phyloP scores from a whole-genome alignment of 2,888 invertebrate genomes.

The Conomelus anceps region DNA sequence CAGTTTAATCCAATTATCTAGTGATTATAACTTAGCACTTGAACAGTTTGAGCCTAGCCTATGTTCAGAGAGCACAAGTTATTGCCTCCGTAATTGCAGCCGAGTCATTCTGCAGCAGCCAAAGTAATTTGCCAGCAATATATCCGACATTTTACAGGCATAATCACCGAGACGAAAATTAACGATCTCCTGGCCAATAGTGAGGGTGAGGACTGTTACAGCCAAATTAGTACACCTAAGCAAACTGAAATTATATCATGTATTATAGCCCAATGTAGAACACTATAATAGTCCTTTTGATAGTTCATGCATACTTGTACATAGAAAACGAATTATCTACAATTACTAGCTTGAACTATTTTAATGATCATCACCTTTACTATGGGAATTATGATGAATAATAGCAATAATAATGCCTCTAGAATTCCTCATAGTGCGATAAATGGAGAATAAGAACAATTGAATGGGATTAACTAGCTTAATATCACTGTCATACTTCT shows the following conservation, averaged over 20 bases:
- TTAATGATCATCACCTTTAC: not conserved
- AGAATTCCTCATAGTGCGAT: too few species aligned
- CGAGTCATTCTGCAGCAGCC: not conserved
- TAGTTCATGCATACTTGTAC: not conserved
- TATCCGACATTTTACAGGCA: not conserved
- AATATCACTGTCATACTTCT: too few species aligned
- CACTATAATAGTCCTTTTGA: not conserved
- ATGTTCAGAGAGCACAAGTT: not conserved
- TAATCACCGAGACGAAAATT: not conserved
- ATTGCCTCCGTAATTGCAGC: not conserved
- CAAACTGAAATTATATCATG: not conserved
- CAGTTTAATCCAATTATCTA: not conserved
- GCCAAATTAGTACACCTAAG: not conserved
- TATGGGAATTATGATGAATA: not conserved
- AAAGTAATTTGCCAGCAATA: not conserved
- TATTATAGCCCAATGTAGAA: not conserved
- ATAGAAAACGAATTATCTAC: not conserved
- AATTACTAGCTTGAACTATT: not conserved
- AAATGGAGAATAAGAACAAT: too few species aligned
- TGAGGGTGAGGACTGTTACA: not conserved
- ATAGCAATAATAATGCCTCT: not conserved
- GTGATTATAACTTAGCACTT: not conserved
- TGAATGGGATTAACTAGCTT: not conserved
- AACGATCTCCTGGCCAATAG: not conserved
- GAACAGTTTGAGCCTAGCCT: not conserved